Conservation (phyloP, 2,113 vertebrate species). For the Lagopus leucura region DNA sequence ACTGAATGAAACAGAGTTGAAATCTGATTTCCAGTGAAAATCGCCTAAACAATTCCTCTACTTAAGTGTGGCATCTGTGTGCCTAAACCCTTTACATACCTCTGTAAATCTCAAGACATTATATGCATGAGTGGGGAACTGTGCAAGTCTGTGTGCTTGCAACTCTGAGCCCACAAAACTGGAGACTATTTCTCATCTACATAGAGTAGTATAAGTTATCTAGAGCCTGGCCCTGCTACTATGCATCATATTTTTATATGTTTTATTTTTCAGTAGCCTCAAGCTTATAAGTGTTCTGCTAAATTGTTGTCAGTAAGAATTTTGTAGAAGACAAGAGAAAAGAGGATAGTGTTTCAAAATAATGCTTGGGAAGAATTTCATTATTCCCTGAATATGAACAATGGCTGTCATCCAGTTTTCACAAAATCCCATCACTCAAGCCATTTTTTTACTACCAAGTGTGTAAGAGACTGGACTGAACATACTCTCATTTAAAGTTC, state of each 20-base stretch:
- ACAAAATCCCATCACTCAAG: background rate
- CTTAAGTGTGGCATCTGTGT: background rate
- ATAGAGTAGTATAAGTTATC: rapidly evolving
- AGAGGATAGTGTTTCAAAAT: background rate
- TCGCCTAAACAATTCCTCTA: background rate
- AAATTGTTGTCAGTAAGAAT: background rate
- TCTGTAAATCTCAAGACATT: background rate
- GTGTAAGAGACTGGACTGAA: background rate
- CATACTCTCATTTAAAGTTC: background rate
- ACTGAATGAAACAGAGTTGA: background rate
- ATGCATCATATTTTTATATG: background rate
- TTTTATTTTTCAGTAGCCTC: background rate
- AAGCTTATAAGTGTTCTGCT: background rate
- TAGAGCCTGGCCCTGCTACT: background rate
- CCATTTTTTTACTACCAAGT: background rate
- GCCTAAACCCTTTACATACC: background rate
- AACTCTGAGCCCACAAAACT: background rate
- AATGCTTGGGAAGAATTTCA: background rate
- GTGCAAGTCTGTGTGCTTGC: background rate
- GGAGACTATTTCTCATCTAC: background rate
- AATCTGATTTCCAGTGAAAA: background rate
- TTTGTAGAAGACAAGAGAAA: background rate
- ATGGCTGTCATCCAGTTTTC: background rate
- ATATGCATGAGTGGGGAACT: rapidly evolving
- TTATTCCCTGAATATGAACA: background rate